Base-by-base conservation (phyloP, 2,888 invertebrate genomes). In the Agrochola lota region DNA sequence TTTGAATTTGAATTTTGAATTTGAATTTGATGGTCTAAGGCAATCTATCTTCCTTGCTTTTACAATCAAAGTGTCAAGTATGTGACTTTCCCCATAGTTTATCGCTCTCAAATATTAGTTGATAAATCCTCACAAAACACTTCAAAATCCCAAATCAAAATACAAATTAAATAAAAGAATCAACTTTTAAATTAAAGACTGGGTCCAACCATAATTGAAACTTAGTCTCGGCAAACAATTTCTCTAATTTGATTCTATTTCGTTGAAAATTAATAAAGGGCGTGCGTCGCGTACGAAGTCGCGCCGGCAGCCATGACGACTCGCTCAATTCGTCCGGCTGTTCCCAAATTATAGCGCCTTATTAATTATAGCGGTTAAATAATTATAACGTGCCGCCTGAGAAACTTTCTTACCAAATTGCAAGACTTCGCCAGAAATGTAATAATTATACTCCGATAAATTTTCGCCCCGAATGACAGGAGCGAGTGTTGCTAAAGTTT, bases 331-430 rank as follows among this genome's bases (percentile, higher is more conserved):
- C 88, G 85, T 88, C 90, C 90, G 90, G 89, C 91, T 91, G 92
- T 90, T 90, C 85, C 80, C 78, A 89, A 94, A 92, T 93, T 92
- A 94, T 94, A 91, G 88, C 90, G 89, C 87, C 91, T 92, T 91
- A 93, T 93, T 94, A 93, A 94, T 94, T 93, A 93, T 89, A 88
- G 91, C 89, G 92, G 92, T 93, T 91, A 90, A 92, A 92, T 93
- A 91, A 88, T 90, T 93, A 92, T 86, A 86, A 81, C 83, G 77
- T 80, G 72, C 87, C 75, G 79, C 80, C 78, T 77, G 78, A 73
- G 85, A 88, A 92, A 90, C 83, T 90, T 90, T 85, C 74, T 66
- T 70, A 77, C 79, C 81, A 85, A 86, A 89, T 89, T 87, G 84
- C 81, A 85, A 80, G 88, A 88, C 83, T 91, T 90, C 80, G 82